Evolutionary conservation across 2,113 vertebrate genomes (phyloP), one percentile per base, ranked within the genome.

Genomic region (Ardeotis arabs): DNA sequence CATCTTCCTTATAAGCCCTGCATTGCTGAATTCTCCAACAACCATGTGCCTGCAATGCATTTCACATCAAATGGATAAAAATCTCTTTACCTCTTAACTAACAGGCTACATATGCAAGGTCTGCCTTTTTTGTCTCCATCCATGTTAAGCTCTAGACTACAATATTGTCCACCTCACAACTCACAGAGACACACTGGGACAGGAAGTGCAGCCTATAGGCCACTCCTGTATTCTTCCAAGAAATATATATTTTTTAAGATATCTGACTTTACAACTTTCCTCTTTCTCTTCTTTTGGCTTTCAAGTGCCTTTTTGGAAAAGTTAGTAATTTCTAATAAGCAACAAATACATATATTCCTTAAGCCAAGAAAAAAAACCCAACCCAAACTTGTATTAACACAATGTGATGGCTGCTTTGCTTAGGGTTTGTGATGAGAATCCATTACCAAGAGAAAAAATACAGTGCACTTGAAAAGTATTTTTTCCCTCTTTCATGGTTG

Each of bases 161-260:
- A 84, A 52, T 6, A 11, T 6, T 31, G 2, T 18, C 23, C 12
- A n/a, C 29, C 5, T 6, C 17, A 20, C 8, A 45, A 7, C 10
- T 39, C 47, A 29, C 23, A 45, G 28, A 35, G 7, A 14, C 7
- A 19, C 0, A 0, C 0, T 6, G 7, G 28, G 4, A 4, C 3
- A 27, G 9, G 10, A 4, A 25, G 5, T 83, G 22, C 7, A 75
- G 11, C 4, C 11, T 33, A 7, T 33, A 4, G 45, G 2, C 2
- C 11, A 19, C 7, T 39, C 9, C 23, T 50, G 9, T 53, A 2
- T 28, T 41, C 16, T 70, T 75, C 50, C 27, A 86, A 72, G 5
- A 81, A 59, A 49, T 14, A 2, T 1, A 17, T 3, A 0, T 49
- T 76, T 81, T 79, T 31, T 28, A 49, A 33, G 6, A 8, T 12